Evolutionary conservation across 2,113 vertebrate species (phyloP), one percentile per base, ranked within the genome.

Genomic region (Oncorhynchus gorbuscha): DNA sequence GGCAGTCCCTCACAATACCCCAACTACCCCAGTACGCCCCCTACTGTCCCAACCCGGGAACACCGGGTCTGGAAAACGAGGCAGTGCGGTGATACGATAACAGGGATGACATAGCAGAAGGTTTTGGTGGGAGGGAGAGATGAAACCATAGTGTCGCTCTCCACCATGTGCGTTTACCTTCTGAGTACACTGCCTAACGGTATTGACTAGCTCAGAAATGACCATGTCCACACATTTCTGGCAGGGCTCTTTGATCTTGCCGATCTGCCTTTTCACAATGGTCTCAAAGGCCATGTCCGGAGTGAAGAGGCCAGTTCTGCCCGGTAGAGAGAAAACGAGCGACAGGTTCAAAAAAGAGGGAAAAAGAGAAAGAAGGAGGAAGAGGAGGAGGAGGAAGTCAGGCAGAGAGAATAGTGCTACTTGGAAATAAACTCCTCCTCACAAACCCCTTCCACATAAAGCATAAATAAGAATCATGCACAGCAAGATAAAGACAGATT

Each of bases 161-260:
- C 89, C 86, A 90, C 87, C 84, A 81, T 89, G 89, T 87, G 67
- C 39, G 90, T 82, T 94, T 94, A 94, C 94, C 94, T 94, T 99
- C 96, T 98, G 97, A 94, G 97, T 98, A 97, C 98, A 99, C 95
- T 98, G 97, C 93, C 97, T 99, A 98, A 99, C 97, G 64, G 97
- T 99, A 97, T 89, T 97, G 96, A 98, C 97, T 96, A 99, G 96
- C 93, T 99, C 98, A 93, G 96, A 96, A 94, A 99, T 98, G 95
- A 99, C 98, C 98, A 99, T 98, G 95, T 99, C 98, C 95, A 99
- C 97, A 93, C 98, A 99, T 97, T 99, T 99, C 95, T 98, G 94
- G 97, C 97, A 99, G 80, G 98, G 98, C 73, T 98, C 97, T 96
- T 97, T 98, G 91, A 95, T 99, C 97, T 99, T 99, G 96, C 94